phyloP scores from a whole-genome alignment of 1,140 invertebrate species.

The Drosophila pachea region DNA sequence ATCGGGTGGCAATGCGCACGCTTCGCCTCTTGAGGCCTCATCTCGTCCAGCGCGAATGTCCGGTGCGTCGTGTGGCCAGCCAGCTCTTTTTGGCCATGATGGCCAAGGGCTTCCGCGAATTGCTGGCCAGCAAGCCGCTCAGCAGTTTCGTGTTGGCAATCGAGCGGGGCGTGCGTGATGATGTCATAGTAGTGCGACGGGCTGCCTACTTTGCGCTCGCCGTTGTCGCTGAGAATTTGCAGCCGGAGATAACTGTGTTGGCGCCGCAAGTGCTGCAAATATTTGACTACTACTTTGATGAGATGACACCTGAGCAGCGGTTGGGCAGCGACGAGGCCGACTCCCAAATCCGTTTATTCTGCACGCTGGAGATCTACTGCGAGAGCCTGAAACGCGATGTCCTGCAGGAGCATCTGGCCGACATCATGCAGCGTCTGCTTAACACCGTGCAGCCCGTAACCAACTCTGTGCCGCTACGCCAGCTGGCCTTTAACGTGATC shows the following conservation, averaged over 20 bases:
- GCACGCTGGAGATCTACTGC: slow-evolving; percentile 28
- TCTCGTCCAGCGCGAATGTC: slow-evolving; percentile 3
- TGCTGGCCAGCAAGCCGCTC: background rate
- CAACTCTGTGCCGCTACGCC: slow-evolving; percentile 19
- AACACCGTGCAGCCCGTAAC: background rate
- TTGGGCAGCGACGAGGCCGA: background rate
- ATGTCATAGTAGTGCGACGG: slow-evolving; percentile 9
- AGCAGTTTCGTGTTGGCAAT: slow-evolving; percentile 8
- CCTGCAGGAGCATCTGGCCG: background rate
- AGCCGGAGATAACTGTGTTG: slow-evolving; percentile 32
- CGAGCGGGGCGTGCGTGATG: slow-evolving; percentile 15
- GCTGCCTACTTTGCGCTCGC: slow-evolving; percentile 12
- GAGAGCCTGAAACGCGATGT: slow-evolving; percentile 14
- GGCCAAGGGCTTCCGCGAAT: slow-evolving; percentile 22
- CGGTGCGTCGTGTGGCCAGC: slow-evolving; percentile 3
- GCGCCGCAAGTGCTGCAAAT: slow-evolving; percentile 14
- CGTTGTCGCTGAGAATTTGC: slow-evolving; percentile 26
- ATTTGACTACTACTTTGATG: slow-evolving; percentile 18
- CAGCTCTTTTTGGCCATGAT: slow-evolving; percentile 15
- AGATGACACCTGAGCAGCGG: background rate
- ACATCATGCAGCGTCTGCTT: slow-evolving; percentile 13
- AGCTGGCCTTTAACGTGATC: slow-evolving; percentile 20
- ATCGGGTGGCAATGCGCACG: slow-evolving; percentile 11
- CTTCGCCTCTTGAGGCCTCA: slow-evolving; percentile 28
- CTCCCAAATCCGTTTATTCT: slow-evolving; percentile 20